Base-by-base conservation (phyloP, 2,888 invertebrate genomes). In the Ormia ochracea region DNA sequence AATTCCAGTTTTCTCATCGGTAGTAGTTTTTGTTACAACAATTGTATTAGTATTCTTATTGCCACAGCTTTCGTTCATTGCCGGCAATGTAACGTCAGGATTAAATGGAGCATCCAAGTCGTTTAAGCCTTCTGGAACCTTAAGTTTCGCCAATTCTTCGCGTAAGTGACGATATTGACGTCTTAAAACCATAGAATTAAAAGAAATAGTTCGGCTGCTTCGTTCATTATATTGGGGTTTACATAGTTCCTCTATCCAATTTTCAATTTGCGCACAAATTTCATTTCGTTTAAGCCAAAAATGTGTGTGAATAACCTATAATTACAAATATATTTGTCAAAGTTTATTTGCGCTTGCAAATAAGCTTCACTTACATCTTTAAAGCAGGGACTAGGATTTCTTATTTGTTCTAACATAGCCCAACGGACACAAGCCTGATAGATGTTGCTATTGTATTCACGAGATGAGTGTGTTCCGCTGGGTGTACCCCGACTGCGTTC, bases 371-470 rank as follows among this genome's bases (percentile, higher is more conserved):
- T 86, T 87, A 95, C 96, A 91, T 97, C 95, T 90, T 94, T 95
- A 89, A 98, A 98, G 90, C 97, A 97, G 43, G 96, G 94, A 88
- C 95, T 95, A 4, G 98, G 96, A 90, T 95, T 95, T 77, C 94
- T 91, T 83, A 98, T 93, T 89, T 97, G 97, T 90, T 98, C 97
- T 81, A 98, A 91, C 96, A 98, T 98, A 82, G 96, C 98, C 98
- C 97, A 98, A 88, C 96, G 94, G 82, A 96, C 96, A 83, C 96
- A 96, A 9, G 97, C 97, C 90, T 97, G 96, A 90, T 96, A 95
- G 86, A 98, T 97, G 90, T 97, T 98, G 85, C 96, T 95, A 90
- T 98, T 98, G 91, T 98, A 98, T 90, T 98, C 97, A 85, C 95
- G 93, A 82, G 96, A 96, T 87, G 96, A 96, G 89, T 95, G 94